Percentiles rank a stretch among this genome's conserved stretches.
Conservation (phyloP, 2,888 invertebrate species). For the Alsophila aescularia region DNA sequence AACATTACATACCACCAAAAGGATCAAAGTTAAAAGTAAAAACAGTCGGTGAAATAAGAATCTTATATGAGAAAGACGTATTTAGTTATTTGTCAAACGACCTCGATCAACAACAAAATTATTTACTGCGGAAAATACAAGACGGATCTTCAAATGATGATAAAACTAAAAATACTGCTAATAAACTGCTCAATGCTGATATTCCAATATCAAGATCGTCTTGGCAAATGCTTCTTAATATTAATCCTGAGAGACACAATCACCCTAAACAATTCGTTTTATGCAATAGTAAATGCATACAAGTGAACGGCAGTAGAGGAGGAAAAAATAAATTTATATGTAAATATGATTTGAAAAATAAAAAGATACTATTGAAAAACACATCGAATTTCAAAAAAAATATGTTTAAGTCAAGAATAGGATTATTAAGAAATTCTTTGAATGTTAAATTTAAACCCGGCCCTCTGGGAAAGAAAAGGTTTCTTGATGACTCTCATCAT, state of each 20-base stretch:
- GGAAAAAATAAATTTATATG: slow-evolving; percentile 66
- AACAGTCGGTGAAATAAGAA: slow-evolving; percentile 70
- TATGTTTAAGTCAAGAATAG: slow-evolving; percentile 46
- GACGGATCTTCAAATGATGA: slow-evolving; percentile 59
- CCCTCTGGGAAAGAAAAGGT: slow-evolving; percentile 78
- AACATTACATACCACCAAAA: slow-evolving; percentile 66
- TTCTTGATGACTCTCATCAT: slow-evolving; percentile 71
- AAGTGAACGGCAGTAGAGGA: slow-evolving; percentile 68
- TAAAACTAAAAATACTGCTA: slow-evolving; percentile 61
- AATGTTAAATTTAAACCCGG: slow-evolving; percentile 82
- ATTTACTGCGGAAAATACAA: slow-evolving; percentile 67
- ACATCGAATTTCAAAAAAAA: slow-evolving; percentile 33
- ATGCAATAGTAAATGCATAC: slow-evolving; percentile 66
- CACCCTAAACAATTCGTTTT: slow-evolving; percentile 64
- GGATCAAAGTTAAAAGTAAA: slow-evolving; percentile 65
- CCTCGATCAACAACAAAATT: slow-evolving; percentile 64
- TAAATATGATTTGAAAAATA: slow-evolving; percentile 55
- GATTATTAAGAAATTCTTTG: slow-evolving; percentile 62
- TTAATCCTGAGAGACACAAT: slow-evolving; percentile 62
- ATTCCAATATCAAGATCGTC: slow-evolving; percentile 63
- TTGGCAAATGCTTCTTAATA: slow-evolving; percentile 76
- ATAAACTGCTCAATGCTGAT: slow-evolving; percentile 58
- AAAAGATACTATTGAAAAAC: slow-evolving; percentile 37
- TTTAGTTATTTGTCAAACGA: slow-evolving; percentile 54
- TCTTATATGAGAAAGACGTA: slow-evolving; percentile 66